phyloP scores from a whole-genome alignment of 2,797 vertebrate genomes.

The Pipistrellus pygmaeus region DNA sequence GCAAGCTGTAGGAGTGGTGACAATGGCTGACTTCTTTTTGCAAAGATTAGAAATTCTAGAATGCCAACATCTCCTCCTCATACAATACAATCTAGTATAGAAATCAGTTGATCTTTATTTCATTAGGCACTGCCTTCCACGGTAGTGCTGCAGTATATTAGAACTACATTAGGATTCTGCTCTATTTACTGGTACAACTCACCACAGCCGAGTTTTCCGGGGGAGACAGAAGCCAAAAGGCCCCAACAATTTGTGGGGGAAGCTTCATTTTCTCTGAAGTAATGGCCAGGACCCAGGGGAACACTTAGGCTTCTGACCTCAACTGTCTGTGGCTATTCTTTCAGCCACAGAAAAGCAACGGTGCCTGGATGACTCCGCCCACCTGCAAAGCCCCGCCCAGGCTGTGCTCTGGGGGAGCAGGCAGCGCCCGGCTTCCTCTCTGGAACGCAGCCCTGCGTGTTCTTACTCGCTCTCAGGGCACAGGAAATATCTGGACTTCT shows the following conservation, averaged over 20 bases:
- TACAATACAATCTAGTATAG: neutral
- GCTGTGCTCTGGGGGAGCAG: neutral
- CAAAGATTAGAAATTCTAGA: neutral
- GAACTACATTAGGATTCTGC: neutral
- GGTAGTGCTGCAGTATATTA: neutral
- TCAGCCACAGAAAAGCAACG: neutral
- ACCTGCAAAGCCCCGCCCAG: neutral
- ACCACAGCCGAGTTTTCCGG: neutral
- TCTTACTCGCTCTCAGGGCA: neutral
- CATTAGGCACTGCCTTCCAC: neutral
- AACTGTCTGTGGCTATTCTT: neutral
- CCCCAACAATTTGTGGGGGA: neutral
- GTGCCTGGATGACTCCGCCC: rapidly evolving
- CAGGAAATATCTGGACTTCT: neutral
- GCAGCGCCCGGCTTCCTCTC: neutral
- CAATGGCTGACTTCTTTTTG: neutral
- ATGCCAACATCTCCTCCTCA: neutral
- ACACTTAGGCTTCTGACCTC: neutral
- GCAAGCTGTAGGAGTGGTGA: neutral
- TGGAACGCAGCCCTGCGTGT: too few relatives aligned
- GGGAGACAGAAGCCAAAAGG: neutral
- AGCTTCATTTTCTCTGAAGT: neutral
- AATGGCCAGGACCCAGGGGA: neutral
- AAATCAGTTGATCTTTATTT: neutral
- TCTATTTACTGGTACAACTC: neutral